Evolutionary conservation across 2,888 invertebrate genomes (phyloP), one percentile per base, ranked within the genome.

Genomic region (Hofmannophila pseudospretella): DNA sequence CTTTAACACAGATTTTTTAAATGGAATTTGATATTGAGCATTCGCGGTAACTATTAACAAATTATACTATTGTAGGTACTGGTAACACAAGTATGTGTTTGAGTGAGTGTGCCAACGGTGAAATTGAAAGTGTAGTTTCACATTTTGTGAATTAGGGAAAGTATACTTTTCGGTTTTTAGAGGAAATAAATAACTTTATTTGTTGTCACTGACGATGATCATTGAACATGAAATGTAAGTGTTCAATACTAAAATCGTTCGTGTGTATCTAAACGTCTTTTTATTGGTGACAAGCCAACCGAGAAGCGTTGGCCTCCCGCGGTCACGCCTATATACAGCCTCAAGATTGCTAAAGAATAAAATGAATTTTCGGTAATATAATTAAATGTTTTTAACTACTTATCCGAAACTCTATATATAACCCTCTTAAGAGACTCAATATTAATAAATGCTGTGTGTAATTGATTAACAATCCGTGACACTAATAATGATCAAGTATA

Each of bases 221-320:
- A 37, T 35, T 46, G 48, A 54, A 54, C 56, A 62, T 56, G n/a
- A 20, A 20, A 23, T 23, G 23, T 23, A 23, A 23, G n/a, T 23
- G 23, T 23, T 23, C 23, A 23, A 23, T 65, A 55, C 42, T 46
- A 54, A 49, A 58, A 34, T 47, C 58, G 46, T 64, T 74, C 69
- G 70, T 69, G 75, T 71, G 70, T 67, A 58, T 65, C 74, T 58
- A 71, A 76, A 67, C 41, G 49, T 51, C 59, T 64, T 58, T 72
- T 72, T 56, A 67, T 66, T 65, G 57, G 55, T 45, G 49, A 45
- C 57, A 58, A 68, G 47, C 51, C 60, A 61, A 70, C 61, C 68
- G 67, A 60, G 66, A 73, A 70, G 61, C 54, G 42, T 53, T 49
- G 50, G 61, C 48, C 54, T 58, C 51, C 59, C 53, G n/a, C n/a